Conservation (phyloP, 2,797 vertebrate genomes). For the Phataginus tetradactyla region DNA sequence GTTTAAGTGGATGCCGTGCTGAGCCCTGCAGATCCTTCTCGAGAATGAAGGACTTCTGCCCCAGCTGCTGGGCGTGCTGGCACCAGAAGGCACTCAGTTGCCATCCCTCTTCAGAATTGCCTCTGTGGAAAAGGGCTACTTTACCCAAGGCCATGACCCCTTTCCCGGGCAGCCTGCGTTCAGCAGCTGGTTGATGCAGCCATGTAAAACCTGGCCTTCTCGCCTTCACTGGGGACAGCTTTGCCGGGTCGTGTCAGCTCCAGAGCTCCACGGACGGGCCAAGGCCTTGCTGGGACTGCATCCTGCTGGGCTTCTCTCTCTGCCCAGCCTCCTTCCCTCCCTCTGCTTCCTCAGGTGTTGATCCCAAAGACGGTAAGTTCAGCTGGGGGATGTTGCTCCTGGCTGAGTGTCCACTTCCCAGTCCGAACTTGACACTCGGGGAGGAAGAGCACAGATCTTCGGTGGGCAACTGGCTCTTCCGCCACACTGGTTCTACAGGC, state of each 20-base stretch:
- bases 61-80: neutral
- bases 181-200: neutral
- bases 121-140: neutral
- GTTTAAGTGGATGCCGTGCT: too few relatives aligned
- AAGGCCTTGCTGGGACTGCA: neutral
- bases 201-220: neutral
- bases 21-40: too few relatives aligned
- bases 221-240: neutral
- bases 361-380: neutral
- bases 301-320: neutral
- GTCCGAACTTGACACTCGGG: accelerated
- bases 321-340: neutral
- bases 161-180: neutral
- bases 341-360: neutral
- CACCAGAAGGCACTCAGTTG: neutral
- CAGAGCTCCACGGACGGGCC: too few relatives aligned
- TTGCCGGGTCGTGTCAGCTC: neutral
- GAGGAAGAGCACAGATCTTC: neutral
- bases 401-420: neutral
- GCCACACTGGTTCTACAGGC: neutral
- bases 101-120: neutral
- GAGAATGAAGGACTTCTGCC: neutral
- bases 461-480: neutral
- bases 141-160: neutral
- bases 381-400: neutral